Evolutionary conservation across 2,888 invertebrate species (phyloP).

Genomic region (Volucella inanis): DNA sequence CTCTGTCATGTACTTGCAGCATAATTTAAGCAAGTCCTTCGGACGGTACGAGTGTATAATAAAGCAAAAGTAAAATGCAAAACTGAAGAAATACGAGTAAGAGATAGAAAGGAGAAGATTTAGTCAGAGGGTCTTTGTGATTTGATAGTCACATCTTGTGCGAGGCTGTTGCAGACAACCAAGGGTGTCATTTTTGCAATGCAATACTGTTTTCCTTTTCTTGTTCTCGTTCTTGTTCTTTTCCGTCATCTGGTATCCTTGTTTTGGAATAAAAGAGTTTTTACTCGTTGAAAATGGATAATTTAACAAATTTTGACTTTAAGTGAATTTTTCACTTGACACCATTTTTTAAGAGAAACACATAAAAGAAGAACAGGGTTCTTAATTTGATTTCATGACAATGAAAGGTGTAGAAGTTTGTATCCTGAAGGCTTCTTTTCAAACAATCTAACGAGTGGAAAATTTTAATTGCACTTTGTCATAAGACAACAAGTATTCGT

Average conservation of each 20-base stretch:
- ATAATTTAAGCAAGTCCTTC: conserved; percentile 24
- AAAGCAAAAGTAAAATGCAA: conserved; percentile 8
- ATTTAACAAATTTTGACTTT: conserved; percentile 41
- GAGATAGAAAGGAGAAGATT: neutral
- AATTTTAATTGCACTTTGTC: conserved; percentile 36
- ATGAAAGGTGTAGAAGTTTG: conserved; percentile 8
- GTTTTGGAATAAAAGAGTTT: too few relatives aligned
- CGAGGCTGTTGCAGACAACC: conserved; percentile 11
- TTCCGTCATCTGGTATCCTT: conserved; percentile 11
- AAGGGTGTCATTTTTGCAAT: conserved; percentile 11
- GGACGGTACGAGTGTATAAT: neutral
- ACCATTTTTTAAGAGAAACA: conserved; percentile 3
- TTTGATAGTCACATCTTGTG: conserved; percentile 37
- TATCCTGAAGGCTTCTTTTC: neutral
- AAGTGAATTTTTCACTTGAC: conserved; percentile 49
- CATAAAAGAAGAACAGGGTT: neutral
- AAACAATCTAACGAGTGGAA: conserved; percentile 15
- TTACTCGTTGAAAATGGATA: conserved; percentile 18
- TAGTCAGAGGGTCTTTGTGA: conserved; percentile 16
- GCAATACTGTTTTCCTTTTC: neutral
- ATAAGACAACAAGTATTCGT: conserved; percentile 14
- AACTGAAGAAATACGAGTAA: conserved; percentile 2
- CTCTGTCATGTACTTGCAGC: conserved; percentile 27
- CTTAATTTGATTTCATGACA: conserved; percentile 46
- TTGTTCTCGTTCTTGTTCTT: neutral